Base-by-base conservation (phyloP, 2,888 invertebrate species). In the Dione vanillae region DNA sequence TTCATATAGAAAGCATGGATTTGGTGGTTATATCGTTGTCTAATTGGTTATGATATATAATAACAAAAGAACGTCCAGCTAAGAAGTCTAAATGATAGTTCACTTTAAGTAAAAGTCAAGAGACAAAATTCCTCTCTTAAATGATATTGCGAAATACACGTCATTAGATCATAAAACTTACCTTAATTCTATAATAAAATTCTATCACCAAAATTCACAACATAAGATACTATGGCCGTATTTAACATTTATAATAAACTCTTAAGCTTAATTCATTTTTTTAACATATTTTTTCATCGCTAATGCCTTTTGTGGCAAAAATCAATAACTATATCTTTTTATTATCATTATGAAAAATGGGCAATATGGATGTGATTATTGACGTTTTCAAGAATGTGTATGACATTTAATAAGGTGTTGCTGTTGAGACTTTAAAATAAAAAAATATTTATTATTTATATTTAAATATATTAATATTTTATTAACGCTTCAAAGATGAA, bases 141-240 rank as follows among this genome's bases (percentile, higher is more conserved):
- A 67, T 68, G 75, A 67, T 81, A 78, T 76, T 75, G 76, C 65
- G 65, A 81, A 79, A 83, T 81, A 90, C 89, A 90, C 90, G 90
- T 90, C 90, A 90, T 85, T 82, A 80, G 78, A 76, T 83, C 79
- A 79, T 84, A 85, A 83, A 86, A 87, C 89, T 87, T 79, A 90
- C 90, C 83, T 74, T 74, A 67, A 12, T 68, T 72, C 69, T 76
- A 78, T 77, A 76, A 79, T 75, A 75, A 76, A 78, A 75, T 78
- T 79, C 73, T 79, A 79, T 78, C 78, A 82, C 76, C 75, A 74
- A 79, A 77, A 79, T 77, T 81, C 79, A 82, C 80, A 82, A 83
- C 78, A 71, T 78, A 77, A 70, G 74, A 79, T 75, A 79, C 74
- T 76, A 76, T 72, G 67, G 74, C 75, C 74, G 74, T 76, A 74